Evolutionary conservation across 2,113 vertebrate genomes (phyloP), one percentile per base, ranked within the genome.

Genomic region (Daphoenositta chrysoptera): DNA sequence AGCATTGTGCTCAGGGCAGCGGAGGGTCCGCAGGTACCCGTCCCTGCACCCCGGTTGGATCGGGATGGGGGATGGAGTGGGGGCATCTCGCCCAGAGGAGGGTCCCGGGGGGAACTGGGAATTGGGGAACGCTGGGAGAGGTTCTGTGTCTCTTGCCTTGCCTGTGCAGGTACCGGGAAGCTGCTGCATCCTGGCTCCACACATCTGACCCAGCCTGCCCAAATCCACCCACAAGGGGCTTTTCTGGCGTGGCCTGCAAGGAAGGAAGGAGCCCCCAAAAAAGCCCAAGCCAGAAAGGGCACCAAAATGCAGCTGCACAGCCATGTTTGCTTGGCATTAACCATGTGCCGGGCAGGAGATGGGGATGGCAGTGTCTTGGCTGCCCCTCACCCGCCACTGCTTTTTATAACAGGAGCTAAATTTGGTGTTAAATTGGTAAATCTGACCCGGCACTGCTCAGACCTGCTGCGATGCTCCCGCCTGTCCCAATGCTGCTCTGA

Each of bases 1-100:
- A 79, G 93, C 96, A 78, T 96, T 98, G 98, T 98, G 99, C 98
- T 98, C 98, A 97, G 96, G 96, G 92, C 76, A 94, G 96, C 69
- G 84, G 97, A 98, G 98, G 98, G 56, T 15, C 3, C 0, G 54
- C 1, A 3, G 64, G 61, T 8, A 10, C 71, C 51, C 4, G 1
- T 80, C 81, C 68, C 91, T 18, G 51, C 0, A 1, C 26, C 63
- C 83, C 1, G 1, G 4, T 0, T 15, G 64, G 50, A 11, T 53
- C 6, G 2, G 89, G 64, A 13, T 44, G 26, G 0, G 0, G 80
- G 83, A 3, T 31, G n/a, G 44, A 8, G 35, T 10, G 2, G 47
- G 70, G 27, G 8, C 48, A 40, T 37, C 70, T 31, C 13, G 0
- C 21, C 31, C 10, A 7, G 42, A 26, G 8, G 64, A 60, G 85